These are phyloP conservation scores for Hippocampus barbouri DNA, from an alignment of 2,113 vertebrate species.

Conservation along the genomic window DNA sequence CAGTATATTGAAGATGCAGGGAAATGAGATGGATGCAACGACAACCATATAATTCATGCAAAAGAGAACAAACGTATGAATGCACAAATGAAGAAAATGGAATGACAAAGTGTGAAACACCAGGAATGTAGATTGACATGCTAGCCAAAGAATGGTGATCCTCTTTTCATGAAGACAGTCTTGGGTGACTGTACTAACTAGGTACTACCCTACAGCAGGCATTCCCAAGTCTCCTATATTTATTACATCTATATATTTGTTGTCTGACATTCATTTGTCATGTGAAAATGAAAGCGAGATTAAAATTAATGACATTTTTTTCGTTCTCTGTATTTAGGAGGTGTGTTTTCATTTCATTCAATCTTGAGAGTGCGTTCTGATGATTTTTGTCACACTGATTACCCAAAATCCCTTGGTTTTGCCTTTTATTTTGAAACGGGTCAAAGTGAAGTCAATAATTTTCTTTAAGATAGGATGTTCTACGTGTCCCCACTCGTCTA, in stretches of 20 bases:
- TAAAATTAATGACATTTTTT: neutral
- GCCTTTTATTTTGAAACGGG: no score
- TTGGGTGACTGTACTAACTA: neutral
- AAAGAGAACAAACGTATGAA: constrained; percentile 23
- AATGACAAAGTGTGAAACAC: constrained; percentile 14
- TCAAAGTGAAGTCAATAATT: no score
- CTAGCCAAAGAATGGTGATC: neutral
- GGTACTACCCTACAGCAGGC: neutral
- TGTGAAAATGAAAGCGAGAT: no score
- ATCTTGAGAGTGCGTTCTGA: no score
- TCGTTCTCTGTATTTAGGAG: no score
- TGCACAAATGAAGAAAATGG: constrained; percentile 4
- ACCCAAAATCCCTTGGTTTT: neutral
- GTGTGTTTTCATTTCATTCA: no score
- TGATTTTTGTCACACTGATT: neutral
- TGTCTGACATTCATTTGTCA: no score
- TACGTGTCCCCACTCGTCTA: no score
- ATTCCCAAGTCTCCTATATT: neutral
- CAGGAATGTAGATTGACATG: constrained; percentile 20
- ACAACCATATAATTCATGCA: constrained; percentile 30
- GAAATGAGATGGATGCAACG: constrained; percentile 30
- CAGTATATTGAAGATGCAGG: constrained; percentile 22
- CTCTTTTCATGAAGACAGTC: neutral
- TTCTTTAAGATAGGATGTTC: no score
- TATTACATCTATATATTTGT: no score